Conservation (phyloP, 1,140 invertebrate species). For the Archegozetes longisetosus region DNA sequence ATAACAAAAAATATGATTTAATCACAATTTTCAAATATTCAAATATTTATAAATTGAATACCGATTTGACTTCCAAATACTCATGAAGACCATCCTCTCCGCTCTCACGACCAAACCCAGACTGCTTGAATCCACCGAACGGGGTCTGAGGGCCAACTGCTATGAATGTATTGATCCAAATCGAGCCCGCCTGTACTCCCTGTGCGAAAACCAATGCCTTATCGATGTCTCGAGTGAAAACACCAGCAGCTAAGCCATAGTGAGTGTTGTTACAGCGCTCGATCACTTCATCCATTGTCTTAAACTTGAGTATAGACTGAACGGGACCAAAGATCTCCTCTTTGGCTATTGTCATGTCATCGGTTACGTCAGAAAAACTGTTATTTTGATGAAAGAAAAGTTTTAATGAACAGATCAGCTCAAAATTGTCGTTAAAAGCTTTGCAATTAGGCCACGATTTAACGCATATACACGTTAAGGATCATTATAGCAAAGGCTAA, state of each 20-base stretch:
- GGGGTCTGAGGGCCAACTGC: constrained; percentile 27
- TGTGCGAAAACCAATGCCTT: constrained; percentile 57
- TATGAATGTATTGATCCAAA: constrained; percentile 69
- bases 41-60: too few species aligned
- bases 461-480: too few species aligned
- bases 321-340: constrained; percentile 79
- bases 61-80: constrained; percentile 50
- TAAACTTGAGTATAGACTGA: constrained; percentile 75
- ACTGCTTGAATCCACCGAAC: constrained; percentile 42
- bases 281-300: constrained; percentile 69
- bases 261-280: constrained; percentile 67
- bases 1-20: too few species aligned
- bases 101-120: constrained; percentile 64
- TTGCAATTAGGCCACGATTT: too few species aligned
- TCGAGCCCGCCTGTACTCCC: constrained; percentile 60
- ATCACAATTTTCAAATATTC: too few species aligned
- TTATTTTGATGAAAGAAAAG: background rate
- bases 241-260: constrained; percentile 74
- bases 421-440: too few species aligned
- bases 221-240: constrained; percentile 71
- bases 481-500: too few species aligned
- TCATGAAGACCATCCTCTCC: constrained; percentile 70
- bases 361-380: constrained; percentile 56
- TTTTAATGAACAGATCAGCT: too few species aligned
- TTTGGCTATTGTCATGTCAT: constrained; percentile 66